phyloP scores from a whole-genome alignment of 1,140 invertebrate species.

The Neodiprion virginianus region DNA sequence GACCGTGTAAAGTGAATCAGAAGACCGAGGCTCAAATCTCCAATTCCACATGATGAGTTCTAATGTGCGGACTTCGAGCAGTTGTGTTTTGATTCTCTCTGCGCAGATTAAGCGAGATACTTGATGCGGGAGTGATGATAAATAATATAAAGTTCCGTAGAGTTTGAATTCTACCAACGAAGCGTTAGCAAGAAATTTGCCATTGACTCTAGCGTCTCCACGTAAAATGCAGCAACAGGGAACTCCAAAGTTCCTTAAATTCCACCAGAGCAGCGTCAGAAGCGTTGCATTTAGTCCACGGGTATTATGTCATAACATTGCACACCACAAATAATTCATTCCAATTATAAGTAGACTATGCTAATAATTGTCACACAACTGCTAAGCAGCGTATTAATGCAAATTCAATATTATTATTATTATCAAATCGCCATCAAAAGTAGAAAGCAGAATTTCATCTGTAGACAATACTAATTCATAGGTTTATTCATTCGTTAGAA shows the following conservation, averaged over 20 bases:
- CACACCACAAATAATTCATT: conserved; percentile 4
- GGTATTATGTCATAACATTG: conserved; percentile 40
- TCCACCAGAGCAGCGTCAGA: conserved; percentile 59
- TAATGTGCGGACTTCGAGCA: not conserved
- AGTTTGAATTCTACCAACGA: no score
- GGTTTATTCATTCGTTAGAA: no score
- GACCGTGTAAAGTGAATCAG: no score
- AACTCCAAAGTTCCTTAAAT: conserved; percentile 58
- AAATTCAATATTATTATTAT: no score
- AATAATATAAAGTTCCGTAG: not conserved
- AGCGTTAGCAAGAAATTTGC: no score
- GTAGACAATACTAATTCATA: no score
- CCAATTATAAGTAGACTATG: not conserved
- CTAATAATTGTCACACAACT: no score
- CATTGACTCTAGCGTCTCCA: not conserved
- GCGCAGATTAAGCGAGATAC: not conserved
- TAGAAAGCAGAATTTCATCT: no score
- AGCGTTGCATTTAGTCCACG: conserved; percentile 62
- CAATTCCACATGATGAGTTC: not conserved
- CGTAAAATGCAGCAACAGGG: conserved; percentile 60
- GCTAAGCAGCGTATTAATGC: no score
- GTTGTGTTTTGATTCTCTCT: not conserved
- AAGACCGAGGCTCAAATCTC: no score
- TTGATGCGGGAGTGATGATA: not conserved
- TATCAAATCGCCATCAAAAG: no score